Evolutionary conservation across 2,888 invertebrate genomes (phyloP).

Genomic region (Drosophila sordidula): DNA sequence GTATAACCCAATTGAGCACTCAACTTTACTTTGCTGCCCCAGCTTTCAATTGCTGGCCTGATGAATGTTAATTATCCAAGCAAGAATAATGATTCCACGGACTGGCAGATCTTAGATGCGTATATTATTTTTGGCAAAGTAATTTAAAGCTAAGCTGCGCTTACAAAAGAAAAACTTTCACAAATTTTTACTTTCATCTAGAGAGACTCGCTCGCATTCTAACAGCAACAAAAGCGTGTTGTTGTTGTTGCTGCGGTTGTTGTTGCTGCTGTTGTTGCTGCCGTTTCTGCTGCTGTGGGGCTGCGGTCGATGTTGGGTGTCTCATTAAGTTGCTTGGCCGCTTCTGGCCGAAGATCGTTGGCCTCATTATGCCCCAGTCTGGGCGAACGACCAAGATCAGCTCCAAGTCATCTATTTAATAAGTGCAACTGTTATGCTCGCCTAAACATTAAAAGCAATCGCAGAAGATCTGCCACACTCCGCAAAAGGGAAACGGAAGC

Average conservation of each 20-base stretch:
- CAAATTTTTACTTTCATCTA: slow-evolving; percentile 75
- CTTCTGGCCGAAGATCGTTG: slow-evolving; percentile 72
- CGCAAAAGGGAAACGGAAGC: slow-evolving; percentile 74
- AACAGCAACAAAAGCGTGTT: slow-evolving; percentile 48
- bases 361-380: slow-evolving; percentile 64
- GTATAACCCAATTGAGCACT: background rate
- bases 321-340: slow-evolving; percentile 74
- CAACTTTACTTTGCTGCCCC: slow-evolving; percentile 8
- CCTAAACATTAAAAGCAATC: slow-evolving; percentile 56
- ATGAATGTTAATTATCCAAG: slow-evolving; percentile 51
- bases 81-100: slow-evolving; percentile 46
- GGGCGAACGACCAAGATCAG: slow-evolving; percentile 11
- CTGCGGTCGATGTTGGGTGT: slow-evolving; percentile 23
- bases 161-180: slow-evolving; percentile 63
- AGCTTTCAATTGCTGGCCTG: slow-evolving; percentile 41
- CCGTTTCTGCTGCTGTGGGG: slow-evolving; percentile 23
- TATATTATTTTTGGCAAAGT: slow-evolving; percentile 59
- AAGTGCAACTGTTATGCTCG: slow-evolving; percentile 76
- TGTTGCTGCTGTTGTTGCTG: slow-evolving; percentile 3
- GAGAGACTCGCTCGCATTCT: slow-evolving; percentile 69
- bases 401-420: slow-evolving; percentile 44
- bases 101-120: slow-evolving; percentile 44
- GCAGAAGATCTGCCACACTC: slow-evolving; percentile 22
- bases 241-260: slow-evolving; percentile 4
- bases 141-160: slow-evolving; percentile 42